phyloP scores from a whole-genome alignment of 2,888 invertebrate species.

The Drosophila anomelani region DNA sequence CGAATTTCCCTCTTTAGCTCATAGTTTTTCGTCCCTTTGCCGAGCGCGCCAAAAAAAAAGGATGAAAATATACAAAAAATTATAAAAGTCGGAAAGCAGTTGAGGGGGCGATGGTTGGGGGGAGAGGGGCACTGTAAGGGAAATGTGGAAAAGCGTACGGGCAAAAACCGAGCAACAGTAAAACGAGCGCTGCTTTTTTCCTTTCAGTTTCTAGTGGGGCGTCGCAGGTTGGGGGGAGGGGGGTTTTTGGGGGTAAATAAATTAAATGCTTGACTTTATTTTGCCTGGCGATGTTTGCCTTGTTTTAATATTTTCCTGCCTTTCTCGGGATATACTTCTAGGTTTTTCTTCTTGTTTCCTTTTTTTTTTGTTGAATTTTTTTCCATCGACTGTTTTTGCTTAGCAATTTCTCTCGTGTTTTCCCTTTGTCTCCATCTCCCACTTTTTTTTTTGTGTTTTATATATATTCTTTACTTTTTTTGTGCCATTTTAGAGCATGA shows the following conservation, averaged over 20 bases:
- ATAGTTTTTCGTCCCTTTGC: slow-evolving; percentile 64
- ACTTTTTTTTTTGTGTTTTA: slow-evolving; percentile 43
- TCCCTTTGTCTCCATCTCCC: slow-evolving; percentile 28
- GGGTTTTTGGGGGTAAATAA: slow-evolving; percentile 61
- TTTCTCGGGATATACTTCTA: slow-evolving; percentile 39
- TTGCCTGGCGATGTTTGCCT: slow-evolving; percentile 66
- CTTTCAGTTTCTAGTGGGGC: slow-evolving; percentile 28
- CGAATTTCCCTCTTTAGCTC: slow-evolving; percentile 30
- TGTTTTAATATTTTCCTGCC: slow-evolving; percentile 74
- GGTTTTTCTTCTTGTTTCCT: slow-evolving; percentile 29
- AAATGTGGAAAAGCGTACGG: slow-evolving; percentile 13
- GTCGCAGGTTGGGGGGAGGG: not conserved
- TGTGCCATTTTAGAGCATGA: slow-evolving; percentile 52
- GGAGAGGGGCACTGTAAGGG: not conserved
- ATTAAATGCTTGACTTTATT: slow-evolving; percentile 77
- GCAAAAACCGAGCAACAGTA: slow-evolving; percentile 76
- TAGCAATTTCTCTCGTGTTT: slow-evolving; percentile 25
- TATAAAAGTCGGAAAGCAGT: slow-evolving; percentile 5
- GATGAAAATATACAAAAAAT: slow-evolving; percentile 9
- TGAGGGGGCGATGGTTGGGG: not conserved
- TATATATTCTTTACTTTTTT: slow-evolving; percentile 54
- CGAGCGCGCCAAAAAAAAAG: slow-evolving; percentile 64
- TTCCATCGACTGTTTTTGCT: slow-evolving; percentile 16
- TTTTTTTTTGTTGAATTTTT: slow-evolving; percentile 27
- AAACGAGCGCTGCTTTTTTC: slow-evolving; percentile 55